These are phyloP conservation scores for Aphidius colemani DNA, from an alignment of 2,888 invertebrate genomes.

Conservation along the genomic window DNA sequence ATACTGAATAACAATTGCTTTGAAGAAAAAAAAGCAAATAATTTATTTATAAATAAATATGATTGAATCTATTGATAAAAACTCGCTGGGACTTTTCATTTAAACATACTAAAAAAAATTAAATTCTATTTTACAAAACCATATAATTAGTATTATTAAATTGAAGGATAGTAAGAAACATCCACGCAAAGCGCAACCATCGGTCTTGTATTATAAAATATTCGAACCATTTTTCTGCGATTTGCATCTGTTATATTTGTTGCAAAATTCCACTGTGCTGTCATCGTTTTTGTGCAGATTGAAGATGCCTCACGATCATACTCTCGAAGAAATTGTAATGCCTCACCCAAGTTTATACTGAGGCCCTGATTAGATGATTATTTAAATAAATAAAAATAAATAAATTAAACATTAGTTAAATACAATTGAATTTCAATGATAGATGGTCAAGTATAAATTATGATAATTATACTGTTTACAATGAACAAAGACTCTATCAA, in stretches of 20 bases:
- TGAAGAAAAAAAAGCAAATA: neutral
- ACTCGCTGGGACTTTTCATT: too few relatives aligned
- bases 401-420: neutral
- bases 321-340: slow-evolving; percentile 73
- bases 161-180: too few relatives aligned
- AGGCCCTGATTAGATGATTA: slow-evolving; percentile 63
- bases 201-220: neutral
- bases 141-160: neutral
- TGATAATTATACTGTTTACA: slow-evolving; percentile 36
- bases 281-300: slow-evolving; percentile 74
- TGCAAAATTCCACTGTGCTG: slow-evolving; percentile 76
- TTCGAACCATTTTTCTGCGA: slow-evolving; percentile 68
- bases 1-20: too few relatives aligned
- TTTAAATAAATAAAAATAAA: neutral
- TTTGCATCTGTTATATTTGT: slow-evolving; percentile 78
- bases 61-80: too few relatives aligned
- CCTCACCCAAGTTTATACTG: slow-evolving; percentile 71
- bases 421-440: slow-evolving; percentile 12
- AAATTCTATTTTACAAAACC: too few relatives aligned
- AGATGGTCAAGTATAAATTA: slow-evolving; percentile 23
- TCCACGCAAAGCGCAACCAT: too few relatives aligned
- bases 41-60: too few relatives aligned
- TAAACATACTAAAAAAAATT: too few relatives aligned
- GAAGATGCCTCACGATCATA: slow-evolving; percentile 74
- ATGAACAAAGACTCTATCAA: slow-evolving; percentile 33